Conservation (phyloP, 2,113 vertebrate genomes). For the Mesocricetus auratus region DNA sequence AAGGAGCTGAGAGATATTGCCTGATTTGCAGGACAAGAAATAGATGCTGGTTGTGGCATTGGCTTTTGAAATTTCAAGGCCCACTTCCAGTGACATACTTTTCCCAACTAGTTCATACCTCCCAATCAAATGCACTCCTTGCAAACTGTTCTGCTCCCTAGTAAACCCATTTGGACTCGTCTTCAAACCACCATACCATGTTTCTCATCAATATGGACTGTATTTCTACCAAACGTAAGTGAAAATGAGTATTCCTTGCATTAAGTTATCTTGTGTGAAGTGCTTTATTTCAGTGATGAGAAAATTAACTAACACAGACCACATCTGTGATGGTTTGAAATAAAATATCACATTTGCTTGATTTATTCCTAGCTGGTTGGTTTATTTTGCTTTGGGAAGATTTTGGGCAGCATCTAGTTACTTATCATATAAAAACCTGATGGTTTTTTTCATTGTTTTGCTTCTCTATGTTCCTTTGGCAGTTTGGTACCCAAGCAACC, state of each 20-base stretch:
- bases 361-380: background rate
- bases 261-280: background rate
- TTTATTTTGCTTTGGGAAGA: background rate
- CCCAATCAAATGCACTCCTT: background rate
- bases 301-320: background rate
- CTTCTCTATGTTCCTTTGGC: background rate
- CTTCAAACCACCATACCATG: background rate
- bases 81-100: background rate
- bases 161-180: background rate
- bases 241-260: background rate
- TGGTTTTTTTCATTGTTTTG: background rate
- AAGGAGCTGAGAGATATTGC: background rate
- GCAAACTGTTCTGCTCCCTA: background rate
- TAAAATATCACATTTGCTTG: background rate
- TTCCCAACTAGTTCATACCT: background rate
- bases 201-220: background rate
- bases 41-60: background rate
- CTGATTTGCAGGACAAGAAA: background rate
- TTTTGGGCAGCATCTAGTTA: background rate
- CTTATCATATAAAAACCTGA: background rate
- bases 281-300: background rate
- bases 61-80: background rate
- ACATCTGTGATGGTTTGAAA: background rate
- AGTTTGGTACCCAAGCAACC: background rate
- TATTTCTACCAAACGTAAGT: background rate